Conservation (phyloP, 2,797 vertebrate genomes). For the Ctenopoma kingsleyae region DNA sequence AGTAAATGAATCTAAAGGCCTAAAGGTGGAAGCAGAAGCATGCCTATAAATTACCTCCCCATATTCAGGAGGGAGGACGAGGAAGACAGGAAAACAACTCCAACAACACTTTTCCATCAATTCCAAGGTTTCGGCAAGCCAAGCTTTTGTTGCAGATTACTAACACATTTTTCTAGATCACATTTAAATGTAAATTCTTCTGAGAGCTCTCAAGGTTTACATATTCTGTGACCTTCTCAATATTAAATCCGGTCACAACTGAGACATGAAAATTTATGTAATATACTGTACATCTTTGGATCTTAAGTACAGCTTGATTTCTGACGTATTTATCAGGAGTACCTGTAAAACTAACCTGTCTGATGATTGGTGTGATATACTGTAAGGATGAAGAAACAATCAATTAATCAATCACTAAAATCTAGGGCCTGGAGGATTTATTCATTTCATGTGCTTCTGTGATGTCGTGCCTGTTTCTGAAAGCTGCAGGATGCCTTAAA, state of each 20-base stretch:
- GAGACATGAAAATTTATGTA: conserved; percentile 23
- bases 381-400: no score
- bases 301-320: background rate
- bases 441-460: background rate
- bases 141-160: background rate
- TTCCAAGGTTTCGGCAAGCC: background rate
- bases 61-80: conserved; percentile 27
- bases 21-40: conserved; percentile 29
- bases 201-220: conserved; percentile 1
- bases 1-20: conserved; percentile 17
- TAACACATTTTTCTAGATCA: conserved; percentile 9
- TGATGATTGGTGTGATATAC: no score
- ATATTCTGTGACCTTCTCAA: conserved; percentile 15
- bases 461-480: no score
- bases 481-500: background rate
- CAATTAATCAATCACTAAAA: background rate
- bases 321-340: background rate
- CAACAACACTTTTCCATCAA: conserved; percentile 1
- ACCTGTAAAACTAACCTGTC: no score
- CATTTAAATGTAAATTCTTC: conserved; percentile 26
- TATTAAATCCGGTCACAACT: background rate
- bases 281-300: conserved; percentile 14
- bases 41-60: conserved; percentile 30
- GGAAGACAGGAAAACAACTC: conserved; percentile 15
- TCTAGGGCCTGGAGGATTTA: background rate